A percentile compares a stretch with the other conserved stretches of the same genome.
phyloP scores from a whole-genome alignment of 2,888 invertebrate species.

The Phortica magna region DNA sequence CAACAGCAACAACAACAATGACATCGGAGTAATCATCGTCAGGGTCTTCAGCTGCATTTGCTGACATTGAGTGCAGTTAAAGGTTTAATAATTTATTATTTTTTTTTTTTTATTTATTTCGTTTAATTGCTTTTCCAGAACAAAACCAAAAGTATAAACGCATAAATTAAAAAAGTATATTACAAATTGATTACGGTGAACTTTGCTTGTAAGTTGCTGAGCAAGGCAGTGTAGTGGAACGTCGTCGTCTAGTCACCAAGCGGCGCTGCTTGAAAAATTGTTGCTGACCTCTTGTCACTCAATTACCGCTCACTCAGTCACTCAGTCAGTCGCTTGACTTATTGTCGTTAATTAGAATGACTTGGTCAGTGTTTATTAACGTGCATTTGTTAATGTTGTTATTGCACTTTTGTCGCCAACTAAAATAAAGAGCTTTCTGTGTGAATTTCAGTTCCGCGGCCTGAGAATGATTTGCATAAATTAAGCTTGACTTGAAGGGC shows the following conservation, averaged over 20 bases:
- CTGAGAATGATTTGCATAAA: not conserved
- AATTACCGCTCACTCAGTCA: constrained; percentile 29
- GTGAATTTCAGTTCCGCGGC: not conserved
- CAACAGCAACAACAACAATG: not conserved
- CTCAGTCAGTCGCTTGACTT: not conserved
- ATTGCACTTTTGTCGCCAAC: constrained; percentile 37
- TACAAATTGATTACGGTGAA: constrained; percentile 57
- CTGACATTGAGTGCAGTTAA: constrained; percentile 12
- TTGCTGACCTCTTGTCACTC: constrained; percentile 59
- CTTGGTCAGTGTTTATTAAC: not conserved
- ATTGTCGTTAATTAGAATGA: constrained; percentile 8
- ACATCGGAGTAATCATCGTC: not conserved
- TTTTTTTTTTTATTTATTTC: constrained; percentile 11
- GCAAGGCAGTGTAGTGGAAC: not conserved
- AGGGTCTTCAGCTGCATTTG: constrained; percentile 19
- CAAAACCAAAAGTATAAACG: not conserved
- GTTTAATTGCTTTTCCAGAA: not conserved
- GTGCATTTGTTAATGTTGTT: not conserved
- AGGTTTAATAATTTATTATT: constrained; percentile 3
- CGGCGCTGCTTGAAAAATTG: constrained; percentile 44
- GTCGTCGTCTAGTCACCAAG: not conserved
- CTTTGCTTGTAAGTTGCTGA: constrained; percentile 59
- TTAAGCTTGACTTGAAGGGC: not conserved
- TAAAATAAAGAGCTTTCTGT: constrained; percentile 28
- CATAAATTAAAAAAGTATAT: not conserved